Evolutionary conservation across 2,888 invertebrate species (phyloP), one percentile per base, ranked within the genome.

Genomic region (Rotaria sp.): DNA sequence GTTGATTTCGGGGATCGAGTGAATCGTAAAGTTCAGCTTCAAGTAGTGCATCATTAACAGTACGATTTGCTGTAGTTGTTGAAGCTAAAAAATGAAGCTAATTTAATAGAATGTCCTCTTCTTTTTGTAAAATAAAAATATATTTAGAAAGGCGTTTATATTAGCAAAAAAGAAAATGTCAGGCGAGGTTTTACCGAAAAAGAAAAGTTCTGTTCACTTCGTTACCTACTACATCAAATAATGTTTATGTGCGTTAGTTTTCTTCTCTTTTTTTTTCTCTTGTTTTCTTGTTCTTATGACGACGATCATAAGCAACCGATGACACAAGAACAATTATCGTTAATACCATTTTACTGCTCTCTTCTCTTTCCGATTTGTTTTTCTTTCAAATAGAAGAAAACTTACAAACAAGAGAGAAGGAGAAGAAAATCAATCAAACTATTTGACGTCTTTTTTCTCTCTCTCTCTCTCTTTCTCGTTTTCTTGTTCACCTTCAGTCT

Each of bases 301-400:
- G 67, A 67, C 67, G 35, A 67, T 18, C 67, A 67, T 35, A 35
- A 35, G 67, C 67, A 67, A 67, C 67, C 35, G 35, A 67, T 35
- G 67, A 35, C 67, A 67, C 15, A 67, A 35, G 67, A 67, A 67
- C 80, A 80, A 80, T 80, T 80, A 80, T 80, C 80, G 80, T 26
- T 80, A 35, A 80, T 45, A 80, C 80, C 41, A n/a, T 67, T 67
- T 67, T 67, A 67, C 67, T 67, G 35, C 35, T 30, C 67, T 35
- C 18, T 21, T 67, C 67, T 67, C 67, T 67, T 67, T 35, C 67
- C 35, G 18, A 67, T 18, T 30, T 67, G 67, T 67, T 67, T 67
- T 67, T 67, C 67, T 67, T 67, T 30, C 35, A 38, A 67, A 67
- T 35, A 67, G 67, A 35, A 67, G 67, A 67, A 67, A 67, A 67